These are phyloP conservation scores for Morpho helenor DNA, from an alignment of 2,888 invertebrate genomes.

Conservation along the genomic window DNA sequence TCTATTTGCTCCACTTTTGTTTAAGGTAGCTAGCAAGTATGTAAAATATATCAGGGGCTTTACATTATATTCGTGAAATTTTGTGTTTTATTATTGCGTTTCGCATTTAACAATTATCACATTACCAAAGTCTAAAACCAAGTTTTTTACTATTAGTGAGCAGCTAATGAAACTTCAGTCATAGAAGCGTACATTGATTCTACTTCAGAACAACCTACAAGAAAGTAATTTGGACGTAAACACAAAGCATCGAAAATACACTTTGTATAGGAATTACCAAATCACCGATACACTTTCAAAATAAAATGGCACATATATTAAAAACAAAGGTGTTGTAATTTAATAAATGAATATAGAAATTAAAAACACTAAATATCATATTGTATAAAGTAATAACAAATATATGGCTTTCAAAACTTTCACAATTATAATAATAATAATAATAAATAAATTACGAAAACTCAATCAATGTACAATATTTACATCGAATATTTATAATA, in stretches of 20 bases:
- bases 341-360: constrained; percentile 34
- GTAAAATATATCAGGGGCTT: no score
- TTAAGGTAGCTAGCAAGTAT: no score
- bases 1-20: no score
- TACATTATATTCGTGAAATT: no score
- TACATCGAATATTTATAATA: constrained; percentile 65
- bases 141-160: not conserved
- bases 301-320: constrained; percentile 61
- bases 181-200: constrained; percentile 74
- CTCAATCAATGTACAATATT: constrained; percentile 74
- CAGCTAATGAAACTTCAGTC: constrained; percentile 42
- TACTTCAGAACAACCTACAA: constrained; percentile 72
- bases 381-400: constrained; percentile 56
- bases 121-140: no score
- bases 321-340: constrained; percentile 39
- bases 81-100: no score
- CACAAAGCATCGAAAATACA: constrained; percentile 32
- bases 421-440: constrained; percentile 51
- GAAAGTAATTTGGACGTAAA: constrained; percentile 47
- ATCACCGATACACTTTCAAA: constrained; percentile 24
- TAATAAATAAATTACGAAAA: constrained; percentile 73
- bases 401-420: constrained; percentile 61
- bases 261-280: constrained; percentile 52
- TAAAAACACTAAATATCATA: constrained; percentile 37
- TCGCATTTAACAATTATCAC: no score